phyloP scores from a whole-genome alignment of 92 coral and sea anemone genomes.

The Nematostella vectensis region DNA sequence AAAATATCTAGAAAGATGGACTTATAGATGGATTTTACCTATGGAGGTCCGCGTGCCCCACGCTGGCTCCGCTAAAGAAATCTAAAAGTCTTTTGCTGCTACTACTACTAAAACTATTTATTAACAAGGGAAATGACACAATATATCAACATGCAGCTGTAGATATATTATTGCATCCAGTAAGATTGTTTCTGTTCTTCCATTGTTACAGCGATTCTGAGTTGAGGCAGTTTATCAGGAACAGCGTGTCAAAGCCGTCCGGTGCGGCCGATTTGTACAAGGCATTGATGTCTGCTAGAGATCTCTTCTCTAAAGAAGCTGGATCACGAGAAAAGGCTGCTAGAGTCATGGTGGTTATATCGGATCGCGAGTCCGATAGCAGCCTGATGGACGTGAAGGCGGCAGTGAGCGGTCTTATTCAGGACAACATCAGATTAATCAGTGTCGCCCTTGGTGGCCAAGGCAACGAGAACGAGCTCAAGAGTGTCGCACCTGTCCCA shows the following conservation, averaged over 20 bases:
- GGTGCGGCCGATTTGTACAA: constrained; percentile 47
- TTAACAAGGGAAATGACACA: no score
- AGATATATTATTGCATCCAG: no score
- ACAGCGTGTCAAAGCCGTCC: constrained; percentile 10
- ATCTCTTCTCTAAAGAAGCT: constrained; percentile 34
- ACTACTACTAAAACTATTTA: no score
- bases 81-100: no score
- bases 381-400: constrained; percentile 45
- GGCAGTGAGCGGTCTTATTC: constrained; percentile 24
- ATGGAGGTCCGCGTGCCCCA: no score
- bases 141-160: no score
- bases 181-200: no score
- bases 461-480: constrained; percentile 33
- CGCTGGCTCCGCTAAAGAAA: no score
- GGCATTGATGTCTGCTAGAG: constrained; percentile 46
- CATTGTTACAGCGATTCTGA: constrained; percentile 13
- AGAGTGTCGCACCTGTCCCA: constrained; percentile 31
- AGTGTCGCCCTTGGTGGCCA: constrained; percentile 40
- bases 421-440: constrained; percentile 41
- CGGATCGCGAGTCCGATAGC: constrained; percentile 64
- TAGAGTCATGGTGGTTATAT: constrained; percentile 64
- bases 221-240: constrained; percentile 18
- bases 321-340: constrained; percentile 76
- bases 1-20: no score
- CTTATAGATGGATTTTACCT: no score